Percentiles rank a stretch among this genome's conserved stretches.
phyloP scores from a whole-genome alignment of 2,797 vertebrate genomes.

The Acridotheres tristis region DNA sequence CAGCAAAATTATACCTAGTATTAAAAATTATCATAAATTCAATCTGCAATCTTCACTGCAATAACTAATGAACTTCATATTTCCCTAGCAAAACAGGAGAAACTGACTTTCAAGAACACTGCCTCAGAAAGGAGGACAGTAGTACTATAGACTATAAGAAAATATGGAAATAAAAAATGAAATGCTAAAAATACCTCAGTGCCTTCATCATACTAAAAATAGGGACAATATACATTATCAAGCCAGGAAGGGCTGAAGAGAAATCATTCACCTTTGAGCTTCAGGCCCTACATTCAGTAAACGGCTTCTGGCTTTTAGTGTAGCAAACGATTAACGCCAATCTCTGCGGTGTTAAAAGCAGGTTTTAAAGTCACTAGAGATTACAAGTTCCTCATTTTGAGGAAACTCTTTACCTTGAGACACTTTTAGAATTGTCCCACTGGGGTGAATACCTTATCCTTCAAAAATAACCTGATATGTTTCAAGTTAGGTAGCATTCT shows the following conservation, averaged over 20 bases:
- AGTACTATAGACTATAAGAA: background rate
- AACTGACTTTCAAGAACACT: background rate
- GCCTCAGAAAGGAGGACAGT: background rate
- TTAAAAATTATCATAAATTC: constrained; percentile 19
- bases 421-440: background rate
- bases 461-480: constrained; percentile 14
- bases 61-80: background rate
- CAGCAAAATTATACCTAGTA: background rate
- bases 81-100: background rate
- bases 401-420: constrained; percentile 2
- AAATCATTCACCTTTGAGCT: background rate
- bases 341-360: background rate
- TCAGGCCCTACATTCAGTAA: background rate
- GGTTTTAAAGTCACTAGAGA: background rate
- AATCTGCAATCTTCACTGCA: constrained; percentile 2
- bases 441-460: background rate
- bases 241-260: background rate
- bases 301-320: background rate
- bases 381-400: constrained; percentile 4
- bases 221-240: background rate
- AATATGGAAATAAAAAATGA: background rate
- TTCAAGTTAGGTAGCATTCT: constrained; percentile 60
- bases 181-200: background rate
- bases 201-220: background rate
- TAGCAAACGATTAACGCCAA: background rate